These are phyloP conservation scores for Heterodera carotae DNA, from an alignment of 1,140 invertebrate species.

Conservation along the genomic window DNA sequence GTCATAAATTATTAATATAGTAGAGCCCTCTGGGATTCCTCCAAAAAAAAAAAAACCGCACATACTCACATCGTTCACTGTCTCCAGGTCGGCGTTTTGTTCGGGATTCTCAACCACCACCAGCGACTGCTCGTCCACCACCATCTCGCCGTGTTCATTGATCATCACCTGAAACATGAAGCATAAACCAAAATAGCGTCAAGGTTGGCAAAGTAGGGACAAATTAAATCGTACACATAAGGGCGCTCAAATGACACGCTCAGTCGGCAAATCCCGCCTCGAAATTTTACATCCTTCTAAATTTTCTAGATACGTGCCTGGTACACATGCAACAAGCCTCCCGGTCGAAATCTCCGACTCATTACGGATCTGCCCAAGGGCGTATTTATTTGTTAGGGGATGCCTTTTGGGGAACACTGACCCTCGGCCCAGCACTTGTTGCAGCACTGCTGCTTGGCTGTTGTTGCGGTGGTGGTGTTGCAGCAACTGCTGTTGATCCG, in stretches of 20 bases:
- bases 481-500: background rate
- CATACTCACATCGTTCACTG: conserved; percentile 48
- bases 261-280: too few relatives aligned
- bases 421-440: background rate
- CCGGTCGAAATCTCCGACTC: too few relatives aligned
- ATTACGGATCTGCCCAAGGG: too few relatives aligned
- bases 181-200: background rate
- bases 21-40: background rate
- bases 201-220: background rate
- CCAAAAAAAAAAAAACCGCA: conserved; percentile 7
- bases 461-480: too few relatives aligned
- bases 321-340: too few relatives aligned
- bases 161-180: conserved; percentile 49
- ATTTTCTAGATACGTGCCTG: background rate
- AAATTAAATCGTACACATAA: background rate
- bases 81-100: conserved; percentile 37
- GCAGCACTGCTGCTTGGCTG: background rate
- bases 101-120: conserved; percentile 47
- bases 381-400: too few relatives aligned
- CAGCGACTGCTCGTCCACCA: conserved; percentile 48
- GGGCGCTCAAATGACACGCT: background rate
- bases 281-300: too few relatives aligned
- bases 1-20: background rate
- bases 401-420: too few relatives aligned
- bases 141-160: conserved; percentile 49